Evolutionary conservation across 1,140 invertebrate genomes (phyloP), one percentile per base, ranked within the genome.

Genomic region (Carcinoscorpius rotundicauda): DNA sequence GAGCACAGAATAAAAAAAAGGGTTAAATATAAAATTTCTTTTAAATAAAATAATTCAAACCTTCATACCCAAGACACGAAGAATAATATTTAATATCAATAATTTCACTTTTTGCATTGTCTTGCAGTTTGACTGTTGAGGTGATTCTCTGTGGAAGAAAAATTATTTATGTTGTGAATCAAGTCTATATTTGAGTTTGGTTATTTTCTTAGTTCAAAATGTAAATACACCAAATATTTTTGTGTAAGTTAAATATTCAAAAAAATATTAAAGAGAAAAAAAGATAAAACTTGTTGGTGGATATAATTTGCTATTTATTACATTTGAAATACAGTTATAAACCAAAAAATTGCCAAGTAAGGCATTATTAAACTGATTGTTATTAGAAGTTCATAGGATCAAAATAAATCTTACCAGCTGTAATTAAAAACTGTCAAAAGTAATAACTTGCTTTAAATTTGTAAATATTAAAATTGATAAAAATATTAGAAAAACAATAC

Each of bases 71-170:
- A 79, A 76, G 78, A 74, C 96, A 98, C 55, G 84, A 87, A 1
- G 93, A 93, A 72, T 85, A 87, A 77, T 97, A 98, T 59, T 84
- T 86, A 9, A 98, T 83, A 74, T 88, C 87, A 0, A 98, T 80
- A 52, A 29, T 29, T 29, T 86, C 83, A 70, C 87, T 88, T 60
- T 86, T 87, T n/a, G 91, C 87, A 67, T 91, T 94, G 70, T 94
- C 91, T 76, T 91, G 92, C 83, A 97, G 86, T 79, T 92, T 88
- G 1, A 97, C 87, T 1, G 88, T 86, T 10, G 91, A 95, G 6
- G 91, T 89, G 72, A 97, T 97, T 87, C 89, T 89, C 88, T 88
- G 71, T 66, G 81, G 74, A 72, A 75, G 68, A 29, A 68, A 56
- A 64, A n/a, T 6, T 71, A 51, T 49, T 66, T 8, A 9, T 9